phyloP scores from a whole-genome alignment of 2,888 invertebrate genomes.

The Clunio marinus region DNA sequence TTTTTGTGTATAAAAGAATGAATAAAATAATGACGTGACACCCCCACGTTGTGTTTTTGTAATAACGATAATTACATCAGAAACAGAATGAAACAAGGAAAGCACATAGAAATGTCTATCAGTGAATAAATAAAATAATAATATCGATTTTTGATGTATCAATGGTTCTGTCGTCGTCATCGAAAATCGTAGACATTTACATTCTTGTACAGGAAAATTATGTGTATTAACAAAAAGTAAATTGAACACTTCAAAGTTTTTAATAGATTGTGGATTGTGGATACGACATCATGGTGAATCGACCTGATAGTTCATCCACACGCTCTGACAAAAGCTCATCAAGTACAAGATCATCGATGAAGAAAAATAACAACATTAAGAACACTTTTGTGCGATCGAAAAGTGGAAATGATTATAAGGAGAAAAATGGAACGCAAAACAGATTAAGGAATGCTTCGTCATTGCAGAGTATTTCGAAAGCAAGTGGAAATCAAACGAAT shows the following conservation, averaged over 20 bases:
- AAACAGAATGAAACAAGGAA: not conserved
- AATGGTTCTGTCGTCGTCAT: conserved; percentile 17
- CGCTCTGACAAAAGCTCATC: conserved; percentile 28
- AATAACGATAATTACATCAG: conserved; percentile 31
- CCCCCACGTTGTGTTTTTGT: not conserved
- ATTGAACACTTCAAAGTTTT: too few relatives aligned
- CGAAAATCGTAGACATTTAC: not conserved
- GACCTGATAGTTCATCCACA: conserved; percentile 31
- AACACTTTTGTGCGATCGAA: conserved; percentile 29
- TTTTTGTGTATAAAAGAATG: not conserved
- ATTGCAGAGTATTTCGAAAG: conserved; percentile 16
- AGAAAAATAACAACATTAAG: not conserved
- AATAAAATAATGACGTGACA: conserved; percentile 29
- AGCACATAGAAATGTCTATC: too few relatives aligned
- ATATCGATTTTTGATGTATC: conserved; percentile 30
- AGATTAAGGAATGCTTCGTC: conserved; percentile 27
- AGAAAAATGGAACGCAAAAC: conserved; percentile 1
- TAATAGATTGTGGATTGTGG: too few relatives aligned
- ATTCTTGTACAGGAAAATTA: not conserved
- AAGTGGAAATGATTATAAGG: conserved; percentile 35
- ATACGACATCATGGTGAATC: conserved; percentile 27
- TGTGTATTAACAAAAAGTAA: too few relatives aligned
- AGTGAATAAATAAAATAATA: conserved; percentile 26
- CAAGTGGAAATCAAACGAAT: not conserved
- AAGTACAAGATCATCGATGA: conserved; percentile 20